phyloP scores from a whole-genome alignment of 2,797 vertebrate species.

The Fistularia commersonii region DNA sequence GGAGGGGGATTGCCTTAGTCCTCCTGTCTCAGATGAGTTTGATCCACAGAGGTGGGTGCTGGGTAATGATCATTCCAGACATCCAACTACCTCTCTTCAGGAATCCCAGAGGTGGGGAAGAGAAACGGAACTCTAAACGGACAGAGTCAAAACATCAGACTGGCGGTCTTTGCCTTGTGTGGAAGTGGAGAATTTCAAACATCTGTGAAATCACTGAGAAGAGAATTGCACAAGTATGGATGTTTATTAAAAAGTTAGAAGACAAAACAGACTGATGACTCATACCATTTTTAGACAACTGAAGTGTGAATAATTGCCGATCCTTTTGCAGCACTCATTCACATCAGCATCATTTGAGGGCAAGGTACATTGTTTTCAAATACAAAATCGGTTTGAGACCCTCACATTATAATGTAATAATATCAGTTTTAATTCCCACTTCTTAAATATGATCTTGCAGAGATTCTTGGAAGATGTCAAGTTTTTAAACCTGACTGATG shows the following conservation, averaged over 20 bases:
- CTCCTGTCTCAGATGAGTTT: constrained; percentile 33
- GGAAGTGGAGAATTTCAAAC: constrained; percentile 47
- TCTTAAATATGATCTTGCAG: too few relatives aligned
- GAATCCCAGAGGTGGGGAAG: constrained; percentile 50
- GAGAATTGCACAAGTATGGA: constrained; percentile 22
- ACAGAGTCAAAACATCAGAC: constrained; percentile 50
- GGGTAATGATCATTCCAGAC: constrained; percentile 68
- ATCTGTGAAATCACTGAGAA: constrained; percentile 63
- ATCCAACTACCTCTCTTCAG: constrained; percentile 34
- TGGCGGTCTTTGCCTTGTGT: constrained; percentile 41
- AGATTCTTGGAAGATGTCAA: too few relatives aligned
- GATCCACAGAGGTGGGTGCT: constrained; percentile 31
- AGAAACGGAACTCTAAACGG: constrained; percentile 14
- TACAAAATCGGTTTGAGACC: too few relatives aligned
- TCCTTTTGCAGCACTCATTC: constrained; percentile 4
- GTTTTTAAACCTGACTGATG: background rate
- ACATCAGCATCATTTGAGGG: background rate
- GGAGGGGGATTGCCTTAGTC: constrained; percentile 2
- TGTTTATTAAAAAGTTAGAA: constrained; percentile 52
- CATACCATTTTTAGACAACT: background rate
- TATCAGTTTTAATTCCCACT: too few relatives aligned
- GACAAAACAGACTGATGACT: constrained; percentile 2
- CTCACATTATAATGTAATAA: too few relatives aligned
- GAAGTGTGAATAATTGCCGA: background rate
- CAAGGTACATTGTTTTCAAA: too few relatives aligned